Conservation (phyloP, 1,140 invertebrate genomes). For the Geopemphigus sp. region DNA sequence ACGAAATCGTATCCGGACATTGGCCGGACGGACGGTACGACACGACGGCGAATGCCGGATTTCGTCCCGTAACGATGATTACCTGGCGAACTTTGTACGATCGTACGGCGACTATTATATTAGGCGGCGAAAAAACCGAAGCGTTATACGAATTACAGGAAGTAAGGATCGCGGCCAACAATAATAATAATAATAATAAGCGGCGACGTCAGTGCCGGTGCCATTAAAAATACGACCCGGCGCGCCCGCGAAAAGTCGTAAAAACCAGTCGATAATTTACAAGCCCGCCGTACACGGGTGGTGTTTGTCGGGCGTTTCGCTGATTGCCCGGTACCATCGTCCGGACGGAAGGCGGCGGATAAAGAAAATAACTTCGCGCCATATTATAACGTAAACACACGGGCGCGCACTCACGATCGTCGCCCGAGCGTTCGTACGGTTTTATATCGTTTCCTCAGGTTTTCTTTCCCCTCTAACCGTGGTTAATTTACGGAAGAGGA, state of each 20-base stretch:
- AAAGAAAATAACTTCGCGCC: conserved; percentile 37
- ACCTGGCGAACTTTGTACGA: too few relatives aligned
- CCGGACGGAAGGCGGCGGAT: not conserved
- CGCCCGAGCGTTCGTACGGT: too few relatives aligned
- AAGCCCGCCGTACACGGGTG: not conserved
- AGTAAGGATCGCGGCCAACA: too few relatives aligned
- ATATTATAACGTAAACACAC: conserved; percentile 3
- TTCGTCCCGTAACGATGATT: too few relatives aligned
- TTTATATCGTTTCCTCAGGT: conserved; percentile 42
- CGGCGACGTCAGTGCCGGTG: not conserved
- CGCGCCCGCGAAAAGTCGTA: conserved; percentile 27
- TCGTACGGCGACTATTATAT: too few relatives aligned
- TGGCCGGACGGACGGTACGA: too few relatives aligned
- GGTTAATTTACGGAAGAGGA: conserved; percentile 46
- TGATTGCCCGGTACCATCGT: conserved; percentile 11
- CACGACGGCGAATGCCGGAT: too few relatives aligned
- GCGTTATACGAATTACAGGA: too few relatives aligned
- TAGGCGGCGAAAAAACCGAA: too few relatives aligned
- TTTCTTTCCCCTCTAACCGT: conserved; percentile 30
- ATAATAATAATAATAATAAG: conserved; percentile 9
- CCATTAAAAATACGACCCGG: conserved; percentile 8
- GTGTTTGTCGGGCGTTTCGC: conserved; percentile 14
- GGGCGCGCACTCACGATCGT: not conserved
- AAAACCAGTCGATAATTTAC: conserved; percentile 47
- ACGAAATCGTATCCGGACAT: too few relatives aligned